phyloP scores from a whole-genome alignment of 1,140 invertebrate genomes.

The Musca vetustissima region DNA sequence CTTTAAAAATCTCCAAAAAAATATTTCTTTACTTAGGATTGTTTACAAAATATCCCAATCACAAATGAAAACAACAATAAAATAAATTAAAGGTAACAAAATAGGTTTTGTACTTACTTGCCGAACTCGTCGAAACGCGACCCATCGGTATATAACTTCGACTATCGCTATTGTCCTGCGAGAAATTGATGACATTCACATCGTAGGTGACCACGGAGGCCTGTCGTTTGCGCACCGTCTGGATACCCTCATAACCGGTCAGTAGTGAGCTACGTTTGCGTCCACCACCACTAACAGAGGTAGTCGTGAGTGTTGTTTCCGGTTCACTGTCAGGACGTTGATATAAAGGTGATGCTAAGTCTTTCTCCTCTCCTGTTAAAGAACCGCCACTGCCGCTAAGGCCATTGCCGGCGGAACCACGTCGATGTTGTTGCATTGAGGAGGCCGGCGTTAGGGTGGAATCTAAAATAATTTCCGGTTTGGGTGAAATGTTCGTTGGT shows the following conservation, averaged over 20 bases:
- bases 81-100: neutral
- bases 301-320: conserved; percentile 40
- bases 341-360: conserved; percentile 48
- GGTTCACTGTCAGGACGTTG: conserved; percentile 44
- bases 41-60: too few relatives aligned
- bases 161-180: conserved; percentile 51
- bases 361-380: conserved; percentile 38
- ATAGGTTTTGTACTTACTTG: conserved; percentile 53
- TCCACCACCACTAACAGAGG: conserved; percentile 29
- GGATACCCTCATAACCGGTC: conserved; percentile 46
- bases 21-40: too few relatives aligned
- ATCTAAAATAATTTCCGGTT: conserved; percentile 54
- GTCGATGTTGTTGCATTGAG: too few relatives aligned
- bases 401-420: conserved; percentile 30
- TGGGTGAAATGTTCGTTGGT: conserved; percentile 41
- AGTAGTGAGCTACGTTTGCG: conserved; percentile 45
- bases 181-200: conserved; percentile 55
- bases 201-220: conserved; percentile 55
- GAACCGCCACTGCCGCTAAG: conserved; percentile 6
- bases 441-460: conserved; percentile 51
- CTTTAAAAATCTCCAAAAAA: too few relatives aligned
- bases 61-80: neutral
- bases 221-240: conserved; percentile 49
- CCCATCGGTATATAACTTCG: conserved; percentile 54
- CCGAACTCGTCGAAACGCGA: conserved; percentile 53